A percentile compares a stretch with the other conserved stretches of the same genome.
These are phyloP conservation scores for Imbricaverruca yamaguchii DNA, from an alignment of 2,888 invertebrate genomes.

Conservation along the genomic window DNA sequence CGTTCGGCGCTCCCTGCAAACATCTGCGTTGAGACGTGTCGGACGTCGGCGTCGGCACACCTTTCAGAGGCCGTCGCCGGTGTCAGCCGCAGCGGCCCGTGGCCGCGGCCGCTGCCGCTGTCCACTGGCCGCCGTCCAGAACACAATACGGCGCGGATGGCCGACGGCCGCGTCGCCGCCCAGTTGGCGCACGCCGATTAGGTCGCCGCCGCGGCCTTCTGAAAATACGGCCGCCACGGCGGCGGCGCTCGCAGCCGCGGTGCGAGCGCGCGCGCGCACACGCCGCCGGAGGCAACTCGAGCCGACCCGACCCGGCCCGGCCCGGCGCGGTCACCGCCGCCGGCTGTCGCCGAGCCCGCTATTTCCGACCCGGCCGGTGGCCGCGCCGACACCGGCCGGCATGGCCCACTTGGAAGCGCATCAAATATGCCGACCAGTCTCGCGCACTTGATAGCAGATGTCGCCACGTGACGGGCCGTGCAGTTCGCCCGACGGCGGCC, in stretches of 20 bases:
- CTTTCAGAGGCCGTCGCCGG: too few relatives aligned
- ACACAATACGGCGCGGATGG: not conserved
- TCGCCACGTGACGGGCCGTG: not conserved
- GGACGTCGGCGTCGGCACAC: too few relatives aligned
- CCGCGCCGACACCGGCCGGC: not conserved
- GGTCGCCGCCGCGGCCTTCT: not conserved
- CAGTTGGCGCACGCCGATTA: not conserved
- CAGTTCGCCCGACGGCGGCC: not conserved
- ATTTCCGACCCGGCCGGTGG: not conserved
- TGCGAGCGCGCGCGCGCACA: not conserved
- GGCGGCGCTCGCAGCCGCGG: not conserved
- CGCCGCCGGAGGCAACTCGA: not conserved
- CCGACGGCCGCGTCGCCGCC: not conserved
- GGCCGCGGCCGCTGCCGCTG: not conserved
- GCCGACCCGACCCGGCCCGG: not conserved
- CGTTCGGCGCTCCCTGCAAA: too few relatives aligned
- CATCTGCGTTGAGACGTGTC: too few relatives aligned
- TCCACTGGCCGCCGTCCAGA: not conserved
- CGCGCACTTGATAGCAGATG: constrained; percentile 9
- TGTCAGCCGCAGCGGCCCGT: not conserved
- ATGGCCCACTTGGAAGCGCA: constrained; percentile 19
- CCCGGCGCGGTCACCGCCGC: not conserved
- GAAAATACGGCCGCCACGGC: not conserved
- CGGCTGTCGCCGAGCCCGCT: not conserved
- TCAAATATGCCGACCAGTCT: not conserved